These are phyloP conservation scores for Drosophila rufa DNA, from an alignment of 1,140 invertebrate genomes.

Conservation along the genomic window DNA sequence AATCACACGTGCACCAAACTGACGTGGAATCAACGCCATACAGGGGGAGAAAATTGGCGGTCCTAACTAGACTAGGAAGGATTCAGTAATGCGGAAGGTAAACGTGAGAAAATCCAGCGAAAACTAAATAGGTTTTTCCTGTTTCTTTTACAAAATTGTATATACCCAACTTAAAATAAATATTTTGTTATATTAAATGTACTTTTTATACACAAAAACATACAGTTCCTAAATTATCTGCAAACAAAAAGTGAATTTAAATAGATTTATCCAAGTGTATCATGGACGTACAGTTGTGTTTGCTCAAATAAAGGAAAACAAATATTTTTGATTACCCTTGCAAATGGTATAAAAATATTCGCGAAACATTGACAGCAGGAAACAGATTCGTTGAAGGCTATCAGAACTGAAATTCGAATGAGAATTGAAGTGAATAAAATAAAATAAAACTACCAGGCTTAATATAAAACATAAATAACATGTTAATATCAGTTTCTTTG, in stretches of 20 bases:
- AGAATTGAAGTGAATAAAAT: not conserved
- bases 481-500: not conserved
- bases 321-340: constrained; percentile 23
- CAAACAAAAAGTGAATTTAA: not conserved
- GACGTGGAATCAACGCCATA: constrained; percentile 14
- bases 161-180: too few species aligned
- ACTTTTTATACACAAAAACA: not conserved
- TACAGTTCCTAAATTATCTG: too few species aligned
- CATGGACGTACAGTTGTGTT: constrained; percentile 10
- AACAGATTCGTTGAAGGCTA: constrained; percentile 9
- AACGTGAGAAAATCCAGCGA: too few species aligned
- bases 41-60: constrained; percentile 21
- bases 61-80: not conserved
- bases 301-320: constrained; percentile 19
- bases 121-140: too few species aligned
- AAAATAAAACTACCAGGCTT: not conserved
- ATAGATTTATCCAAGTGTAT: not conserved
- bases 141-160: not conserved
- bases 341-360: constrained; percentile 20
- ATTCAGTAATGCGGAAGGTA: too few species aligned
- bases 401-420: constrained; percentile 6
- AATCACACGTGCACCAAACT: constrained; percentile 68
- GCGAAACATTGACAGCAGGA: constrained; percentile 4
- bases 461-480: not conserved
- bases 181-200: not conserved